Evolutionary conservation across 1,140 invertebrate species (phyloP).

Genomic region (Papilio dardanus): DNA sequence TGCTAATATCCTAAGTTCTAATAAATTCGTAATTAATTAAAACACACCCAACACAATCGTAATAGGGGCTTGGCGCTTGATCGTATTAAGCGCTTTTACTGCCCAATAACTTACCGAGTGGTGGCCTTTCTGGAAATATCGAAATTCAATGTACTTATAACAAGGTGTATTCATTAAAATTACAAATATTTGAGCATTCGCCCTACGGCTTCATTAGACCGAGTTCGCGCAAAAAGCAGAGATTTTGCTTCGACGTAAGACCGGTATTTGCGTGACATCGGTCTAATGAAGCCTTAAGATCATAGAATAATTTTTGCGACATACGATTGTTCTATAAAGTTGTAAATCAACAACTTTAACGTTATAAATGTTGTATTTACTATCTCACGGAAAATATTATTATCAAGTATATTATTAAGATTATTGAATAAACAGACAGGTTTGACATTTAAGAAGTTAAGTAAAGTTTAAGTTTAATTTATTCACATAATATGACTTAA

Average conservation of each 20-base stretch:
- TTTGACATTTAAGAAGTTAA: not conserved
- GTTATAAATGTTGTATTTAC: not conserved
- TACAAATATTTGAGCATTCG: too few relatives aligned
- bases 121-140: not conserved
- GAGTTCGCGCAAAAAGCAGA: too few relatives aligned
- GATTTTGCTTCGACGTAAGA: too few relatives aligned
- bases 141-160: not conserved
- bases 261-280: too few relatives aligned
- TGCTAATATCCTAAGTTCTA: not conserved
- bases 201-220: too few relatives aligned
- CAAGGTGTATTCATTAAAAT: not conserved
- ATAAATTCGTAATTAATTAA: conserved; percentile 6
- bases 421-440: not conserved
- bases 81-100: not conserved
- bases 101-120: not conserved
- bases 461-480: not conserved
- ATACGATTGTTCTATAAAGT: too few relatives aligned
- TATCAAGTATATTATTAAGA: not conserved
- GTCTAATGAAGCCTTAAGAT: too few relatives aligned
- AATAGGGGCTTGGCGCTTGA: not conserved
- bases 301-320: too few relatives aligned
- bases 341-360: not conserved
- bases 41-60: not conserved
- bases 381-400: not conserved
- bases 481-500: not conserved